A percentile compares a stretch with the other conserved stretches of the same genome.
phyloP scores from a whole-genome alignment of 2,888 invertebrate species.

The Troglohyphantes excavatus region DNA sequence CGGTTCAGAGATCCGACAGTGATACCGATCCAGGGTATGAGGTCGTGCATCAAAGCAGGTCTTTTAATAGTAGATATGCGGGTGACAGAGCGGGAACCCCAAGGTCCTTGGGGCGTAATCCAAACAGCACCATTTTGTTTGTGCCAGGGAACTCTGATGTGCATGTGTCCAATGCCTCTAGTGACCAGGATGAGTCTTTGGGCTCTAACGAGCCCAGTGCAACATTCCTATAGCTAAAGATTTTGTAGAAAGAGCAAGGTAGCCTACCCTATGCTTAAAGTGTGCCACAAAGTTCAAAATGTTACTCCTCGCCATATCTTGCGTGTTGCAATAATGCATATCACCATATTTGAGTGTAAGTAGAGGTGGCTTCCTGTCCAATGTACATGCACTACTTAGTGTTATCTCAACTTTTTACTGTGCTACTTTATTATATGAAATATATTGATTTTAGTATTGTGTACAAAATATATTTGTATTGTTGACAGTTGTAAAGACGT shows the following conservation, averaged over 20 bases:
- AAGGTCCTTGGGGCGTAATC: neutral
- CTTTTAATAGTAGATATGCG: slow-evolving; percentile 38
- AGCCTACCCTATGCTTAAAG: neutral
- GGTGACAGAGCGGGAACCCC: neutral
- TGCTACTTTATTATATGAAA: neutral
- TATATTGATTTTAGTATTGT: slow-evolving; percentile 19
- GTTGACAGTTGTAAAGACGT: neutral
- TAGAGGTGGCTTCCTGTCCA: slow-evolving; percentile 14
- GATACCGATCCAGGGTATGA: slow-evolving; percentile 78
- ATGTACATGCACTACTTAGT: slow-evolving; percentile 4
- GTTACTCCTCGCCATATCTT: slow-evolving; percentile 16
- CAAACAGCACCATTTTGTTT: slow-evolving; percentile 72
- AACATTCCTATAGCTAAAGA: slow-evolving; percentile 45
- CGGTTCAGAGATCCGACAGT: slow-evolving; percentile 73
- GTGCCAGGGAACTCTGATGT: slow-evolving; percentile 61
- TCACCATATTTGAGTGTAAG: slow-evolving; percentile 7
- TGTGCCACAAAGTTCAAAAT: slow-evolving; percentile 20
- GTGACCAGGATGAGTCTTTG: neutral
- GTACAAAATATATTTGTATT: slow-evolving; percentile 22
- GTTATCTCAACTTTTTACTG: neutral
- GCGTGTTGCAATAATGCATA: slow-evolving; percentile 18
- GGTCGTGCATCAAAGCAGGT: slow-evolving; percentile 63
- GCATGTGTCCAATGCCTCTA: slow-evolving; percentile 10
- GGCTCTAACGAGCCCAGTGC: slow-evolving; percentile 53
- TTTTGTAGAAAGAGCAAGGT: neutral